Conservation (phyloP, 1,140 invertebrate species). For the Drosophila virilis region DNA sequence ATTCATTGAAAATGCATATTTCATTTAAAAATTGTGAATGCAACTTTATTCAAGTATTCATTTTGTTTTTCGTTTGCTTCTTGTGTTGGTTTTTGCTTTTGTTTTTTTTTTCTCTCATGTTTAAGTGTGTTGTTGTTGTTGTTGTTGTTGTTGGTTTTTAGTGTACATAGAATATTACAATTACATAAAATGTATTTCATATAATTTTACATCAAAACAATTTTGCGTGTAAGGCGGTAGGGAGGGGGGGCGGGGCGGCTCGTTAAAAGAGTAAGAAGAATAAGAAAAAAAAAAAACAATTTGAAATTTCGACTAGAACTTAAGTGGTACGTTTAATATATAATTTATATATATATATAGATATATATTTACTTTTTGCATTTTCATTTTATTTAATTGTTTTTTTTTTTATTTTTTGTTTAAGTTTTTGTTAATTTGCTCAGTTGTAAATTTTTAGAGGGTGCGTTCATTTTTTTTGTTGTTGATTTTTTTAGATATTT, state of each 20-base stretch:
- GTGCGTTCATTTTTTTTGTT: constrained; percentile 3
- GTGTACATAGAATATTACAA: constrained; percentile 74
- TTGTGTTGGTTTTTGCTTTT: constrained; percentile 50
- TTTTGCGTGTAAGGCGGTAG: constrained; percentile 11
- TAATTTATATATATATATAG: constrained; percentile 35
- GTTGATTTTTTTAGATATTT: constrained; percentile 25
- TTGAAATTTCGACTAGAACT: constrained; percentile 84
- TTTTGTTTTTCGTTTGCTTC: constrained; percentile 52
- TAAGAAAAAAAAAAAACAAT: constrained; percentile 73
- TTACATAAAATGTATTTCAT: constrained; percentile 67
- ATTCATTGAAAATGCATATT: neutral
- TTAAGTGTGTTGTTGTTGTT: constrained; percentile 44
- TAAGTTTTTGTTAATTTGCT: neutral
- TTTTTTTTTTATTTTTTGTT: constrained; percentile 7
- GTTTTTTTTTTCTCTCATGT: no score
- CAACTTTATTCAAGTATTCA: constrained; percentile 84
- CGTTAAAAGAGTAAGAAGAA: constrained; percentile 48
- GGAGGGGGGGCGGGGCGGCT: neutral
- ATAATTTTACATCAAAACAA: constrained; percentile 76
- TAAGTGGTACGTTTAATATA: constrained; percentile 64
- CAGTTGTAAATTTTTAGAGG: no score
- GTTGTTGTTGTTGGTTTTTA: constrained; percentile 49
- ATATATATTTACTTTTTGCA: neutral
- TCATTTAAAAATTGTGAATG: constrained; percentile 79
- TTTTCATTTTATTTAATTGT: constrained; percentile 3